Conservation (phyloP, 2,113 vertebrate genomes). For the Tympanuchus pallidicinctus region DNA sequence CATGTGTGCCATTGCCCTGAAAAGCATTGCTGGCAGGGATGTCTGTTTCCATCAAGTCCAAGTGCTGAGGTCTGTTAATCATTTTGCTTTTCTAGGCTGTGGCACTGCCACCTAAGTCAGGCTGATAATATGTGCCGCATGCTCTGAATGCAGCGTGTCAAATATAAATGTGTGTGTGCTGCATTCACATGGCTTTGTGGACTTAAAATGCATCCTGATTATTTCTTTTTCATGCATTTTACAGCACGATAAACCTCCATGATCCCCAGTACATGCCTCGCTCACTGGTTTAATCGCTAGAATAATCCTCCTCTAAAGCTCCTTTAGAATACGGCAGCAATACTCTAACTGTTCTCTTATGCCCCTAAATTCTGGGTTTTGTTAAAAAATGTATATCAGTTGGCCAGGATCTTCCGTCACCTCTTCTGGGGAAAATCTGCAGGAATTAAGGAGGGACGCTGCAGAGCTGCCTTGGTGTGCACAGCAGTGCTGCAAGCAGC, state of each 20-base stretch:
- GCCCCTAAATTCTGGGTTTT: background rate
- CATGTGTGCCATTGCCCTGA: background rate
- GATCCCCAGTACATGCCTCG: background rate
- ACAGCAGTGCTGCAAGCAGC: accelerated
- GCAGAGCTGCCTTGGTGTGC: background rate
- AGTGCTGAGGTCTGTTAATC: background rate
- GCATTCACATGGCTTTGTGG: background rate
- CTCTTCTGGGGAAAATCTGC: background rate
- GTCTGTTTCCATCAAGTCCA: background rate
- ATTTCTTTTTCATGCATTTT: background rate
- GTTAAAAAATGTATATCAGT: background rate
- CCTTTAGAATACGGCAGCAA: background rate
- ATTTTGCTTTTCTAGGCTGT: background rate
- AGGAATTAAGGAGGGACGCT: background rate
- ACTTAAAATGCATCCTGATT: background rate
- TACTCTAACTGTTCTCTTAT: background rate
- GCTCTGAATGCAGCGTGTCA: background rate
- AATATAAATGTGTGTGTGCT: background rate
- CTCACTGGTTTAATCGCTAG: background rate
- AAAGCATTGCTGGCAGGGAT: background rate
- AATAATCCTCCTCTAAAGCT: background rate
- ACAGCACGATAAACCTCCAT: background rate
- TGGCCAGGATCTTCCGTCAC: background rate
- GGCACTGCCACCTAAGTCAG: background rate
- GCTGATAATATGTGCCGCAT: background rate